phyloP scores from a whole-genome alignment of 2,797 vertebrate species.

The Hippoglossus hippoglossus region DNA sequence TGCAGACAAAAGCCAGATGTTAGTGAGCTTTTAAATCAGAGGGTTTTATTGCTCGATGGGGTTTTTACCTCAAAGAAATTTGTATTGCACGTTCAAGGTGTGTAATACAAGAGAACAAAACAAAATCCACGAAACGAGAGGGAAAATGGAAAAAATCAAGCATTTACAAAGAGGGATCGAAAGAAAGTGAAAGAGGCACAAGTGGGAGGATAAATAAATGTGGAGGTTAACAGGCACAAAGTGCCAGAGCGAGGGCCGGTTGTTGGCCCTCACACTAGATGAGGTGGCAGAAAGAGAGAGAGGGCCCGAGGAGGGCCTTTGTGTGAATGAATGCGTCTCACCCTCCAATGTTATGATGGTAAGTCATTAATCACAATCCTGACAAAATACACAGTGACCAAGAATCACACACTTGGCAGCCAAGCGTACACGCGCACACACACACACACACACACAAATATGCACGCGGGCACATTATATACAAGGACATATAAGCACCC shows the following conservation, averaged over 20 bases:
- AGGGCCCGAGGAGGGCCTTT: constrained; percentile 77
- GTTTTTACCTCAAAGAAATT: too few relatives aligned
- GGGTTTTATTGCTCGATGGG: too few relatives aligned
- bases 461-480: constrained; percentile 26
- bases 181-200: constrained; percentile 36
- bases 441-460: constrained; percentile 10
- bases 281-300: constrained; percentile 60
- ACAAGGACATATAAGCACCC: constrained; percentile 27
- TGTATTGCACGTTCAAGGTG: too few relatives aligned
- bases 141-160: constrained; percentile 24
- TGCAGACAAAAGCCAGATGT: too few relatives aligned
- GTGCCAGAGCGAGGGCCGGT: constrained; percentile 61
- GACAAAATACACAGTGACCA: constrained; percentile 78
- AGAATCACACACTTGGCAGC: constrained; percentile 64
- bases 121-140: constrained; percentile 2
- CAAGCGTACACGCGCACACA: constrained; percentile 29
- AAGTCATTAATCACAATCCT: constrained; percentile 86
- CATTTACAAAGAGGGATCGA: constrained; percentile 23
- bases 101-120: background rate
- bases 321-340: constrained; percentile 79
- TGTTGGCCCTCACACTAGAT: constrained; percentile 68
- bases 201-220: constrained; percentile 59
- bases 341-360: constrained; percentile 81
- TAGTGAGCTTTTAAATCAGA: too few relatives aligned
- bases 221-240: constrained; percentile 66